Evolutionary conservation across 1,140 invertebrate species (phyloP), one percentile per base, ranked within the genome.

Genomic region (Sinella curviseta): DNA sequence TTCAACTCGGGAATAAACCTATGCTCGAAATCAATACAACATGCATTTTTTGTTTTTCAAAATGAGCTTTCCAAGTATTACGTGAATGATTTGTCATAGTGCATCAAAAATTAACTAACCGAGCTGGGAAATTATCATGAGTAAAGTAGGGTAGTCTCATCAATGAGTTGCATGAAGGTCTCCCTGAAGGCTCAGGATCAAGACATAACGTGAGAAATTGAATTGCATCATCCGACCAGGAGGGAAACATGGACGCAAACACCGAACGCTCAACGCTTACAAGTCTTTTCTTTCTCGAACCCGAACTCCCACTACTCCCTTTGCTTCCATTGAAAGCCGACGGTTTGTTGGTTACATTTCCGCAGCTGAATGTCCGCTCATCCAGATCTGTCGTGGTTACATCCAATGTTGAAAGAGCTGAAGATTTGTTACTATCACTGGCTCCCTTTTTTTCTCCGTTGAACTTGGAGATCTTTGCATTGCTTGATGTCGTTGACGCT

Each of bases 1-100:
- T 79, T 82, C 28, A 83, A 74, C 77, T 83, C 83, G 4, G 79
- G 20, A 30, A 83, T 39, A 78, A 83, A 83, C 57, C 83, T 83
- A 36, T 35, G 34, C 31, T n/a, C n/a, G n/a, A n/a, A n/a, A n/a
- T n/a, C n/a, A n/a, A n/a, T 77, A 12, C 67, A 67, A 55, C 14
- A 55, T 34, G 35, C 17, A 55, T 60, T n/a, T n/a, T 54, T 76
- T 17, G 8, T 67, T 67, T 8, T 67, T 24, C 8, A 67, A n/a
- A 14, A 67, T 48, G 20, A 48, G 39, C 39, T 12, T 8, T 12
- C 39, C 8, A 48, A 48, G 20, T 12, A 48, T 48, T 48, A 48
- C 39, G 20, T n/a, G n/a, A 48, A 48, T 20, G 39, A 12, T 48
- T 48, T 48, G n/a, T n/a, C n/a, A n/a, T n/a, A n/a, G n/a, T n/a